Base-by-base conservation (phyloP, 2,888 invertebrate species). In the Troides helena region DNA sequence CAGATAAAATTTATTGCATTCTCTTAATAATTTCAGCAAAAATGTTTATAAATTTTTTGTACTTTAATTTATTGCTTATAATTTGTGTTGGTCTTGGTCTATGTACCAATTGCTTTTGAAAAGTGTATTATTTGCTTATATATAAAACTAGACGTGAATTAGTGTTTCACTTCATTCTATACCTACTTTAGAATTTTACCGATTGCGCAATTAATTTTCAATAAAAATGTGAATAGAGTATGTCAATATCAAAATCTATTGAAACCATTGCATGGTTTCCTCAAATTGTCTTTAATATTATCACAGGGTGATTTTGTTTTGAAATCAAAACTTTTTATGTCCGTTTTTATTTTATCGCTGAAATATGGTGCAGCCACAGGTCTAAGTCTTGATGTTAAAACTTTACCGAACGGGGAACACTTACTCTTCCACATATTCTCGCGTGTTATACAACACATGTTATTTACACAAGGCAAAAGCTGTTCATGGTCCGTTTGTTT, bases 301-400 rank as follows among this genome's bases (percentile, higher is more conserved):
- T 91, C 90, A 76, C 88, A 89, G 0, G 91, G 90, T 12, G 89
- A 90, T 58, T 83, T 84, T 8, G 86, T 86, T 14, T 77, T 78
- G 58, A 91, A 91, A 70, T 87, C 84, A 80, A 91, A 90, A 30
- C 78, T 74, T 0, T 74, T 71, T 36, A 90, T 80, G n/a, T 75
- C 76, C 8, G 75, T 72, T 3, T 77, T 61, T 1, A 84, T 68
- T 5, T 79, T 78, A 56, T 80, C 78, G 58, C 72, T 79, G 1
- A 89, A 72, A 70, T 90, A 90, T 0, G 88, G 88, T 8, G 83
- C 85, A 4, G 89, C 84, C 6, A 86, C 83, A 0, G 85, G 85
- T 60, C 73, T 77, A 25, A 86, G 65, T 10, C 85, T 78, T 14
- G 89, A 79, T 18, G 81, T 76, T 7, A 90, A 70, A 1, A 90